Conservation (phyloP, 2,888 invertebrate genomes). For the Platycheirus albimanus region DNA sequence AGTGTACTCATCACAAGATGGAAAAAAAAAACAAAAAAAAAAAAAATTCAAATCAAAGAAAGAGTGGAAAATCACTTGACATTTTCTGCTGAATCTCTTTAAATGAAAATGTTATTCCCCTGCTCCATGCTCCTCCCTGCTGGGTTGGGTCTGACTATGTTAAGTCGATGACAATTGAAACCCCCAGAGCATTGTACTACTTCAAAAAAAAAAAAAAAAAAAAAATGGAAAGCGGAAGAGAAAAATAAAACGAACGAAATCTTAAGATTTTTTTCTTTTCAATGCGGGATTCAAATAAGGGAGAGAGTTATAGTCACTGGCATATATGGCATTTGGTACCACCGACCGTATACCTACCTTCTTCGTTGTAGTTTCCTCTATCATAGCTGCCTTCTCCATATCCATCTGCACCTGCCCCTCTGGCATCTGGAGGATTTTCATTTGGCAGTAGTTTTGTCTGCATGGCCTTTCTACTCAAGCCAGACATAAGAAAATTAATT, state of each 20-base stretch:
- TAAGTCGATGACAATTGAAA: conserved; percentile 52
- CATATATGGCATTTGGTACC: conserved; percentile 10
- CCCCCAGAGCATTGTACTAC: conserved; percentile 62
- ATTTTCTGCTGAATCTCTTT: conserved; percentile 49
- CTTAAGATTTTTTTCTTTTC: conserved; percentile 60
- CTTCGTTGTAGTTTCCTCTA: conserved; percentile 12
- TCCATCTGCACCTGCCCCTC: not conserved
- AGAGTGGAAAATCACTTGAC: conserved; percentile 55
- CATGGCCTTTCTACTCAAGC: conserved; percentile 40
- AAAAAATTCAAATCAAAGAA: not conserved
- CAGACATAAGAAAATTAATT: conserved; percentile 54
- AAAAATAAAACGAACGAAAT: conserved; percentile 51
- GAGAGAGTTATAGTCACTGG: conserved; percentile 53
- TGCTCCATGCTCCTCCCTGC: not conserved
- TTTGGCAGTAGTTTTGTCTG: conserved; percentile 69
- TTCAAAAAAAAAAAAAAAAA: conserved; percentile 27
- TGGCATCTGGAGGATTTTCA: conserved; percentile 49
- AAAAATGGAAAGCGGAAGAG: conserved; percentile 36
- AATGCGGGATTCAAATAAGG: conserved; percentile 55
- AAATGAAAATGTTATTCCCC: conserved; percentile 63
- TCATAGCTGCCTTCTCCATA: not conserved
- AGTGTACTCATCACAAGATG: not conserved
- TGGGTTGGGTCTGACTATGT: conserved; percentile 13
- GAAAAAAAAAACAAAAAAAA: not conserved
- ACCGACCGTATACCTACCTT: conserved; percentile 28